These are phyloP conservation scores for Notothenia coriiceps DNA, from an alignment of 2,113 vertebrate species.

Conservation along the genomic window DNA sequence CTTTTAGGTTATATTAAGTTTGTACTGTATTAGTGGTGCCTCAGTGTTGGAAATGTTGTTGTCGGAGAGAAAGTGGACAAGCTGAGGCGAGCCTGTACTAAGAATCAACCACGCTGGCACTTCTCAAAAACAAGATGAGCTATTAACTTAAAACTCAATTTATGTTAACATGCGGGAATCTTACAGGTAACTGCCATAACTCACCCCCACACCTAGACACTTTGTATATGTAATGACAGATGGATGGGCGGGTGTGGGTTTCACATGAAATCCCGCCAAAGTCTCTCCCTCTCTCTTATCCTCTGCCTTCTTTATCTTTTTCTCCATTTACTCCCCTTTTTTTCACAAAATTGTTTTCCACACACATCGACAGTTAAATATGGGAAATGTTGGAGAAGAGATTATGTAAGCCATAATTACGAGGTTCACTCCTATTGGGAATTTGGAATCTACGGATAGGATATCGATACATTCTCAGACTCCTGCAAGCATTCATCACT, in stretches of 20 bases:
- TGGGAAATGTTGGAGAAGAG: neutral
- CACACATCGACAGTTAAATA: neutral
- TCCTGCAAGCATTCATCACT: conserved; percentile 34
- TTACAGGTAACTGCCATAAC: conserved; percentile 18
- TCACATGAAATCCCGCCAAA: conserved; percentile 24
- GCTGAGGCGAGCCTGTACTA: conserved; percentile 64
- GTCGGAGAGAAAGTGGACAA: conserved; percentile 55
- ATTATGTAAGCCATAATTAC: neutral
- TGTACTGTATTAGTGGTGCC: neutral
- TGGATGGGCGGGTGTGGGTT: conserved; percentile 19
- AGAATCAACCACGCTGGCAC: conserved; percentile 43
- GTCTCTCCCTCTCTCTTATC: neutral
- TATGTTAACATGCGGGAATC: conserved; percentile 30
- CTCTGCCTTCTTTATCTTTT: conserved; percentile 5
- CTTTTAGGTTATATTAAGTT: neutral
- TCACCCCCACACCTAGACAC: conserved; percentile 35
- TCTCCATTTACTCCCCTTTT: neutral
- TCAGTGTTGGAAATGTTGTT: conserved; percentile 4
- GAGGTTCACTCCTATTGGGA: neutral
- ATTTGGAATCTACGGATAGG: neutral
- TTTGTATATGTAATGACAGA: conserved; percentile 7
- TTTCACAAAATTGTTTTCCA: neutral
- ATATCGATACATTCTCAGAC: conserved; percentile 1
- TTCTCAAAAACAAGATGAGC: conserved; percentile 34
- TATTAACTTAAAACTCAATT: conserved; percentile 40